phyloP scores from a whole-genome alignment of 2,113 vertebrate genomes.

The Podiceps cristatus region DNA sequence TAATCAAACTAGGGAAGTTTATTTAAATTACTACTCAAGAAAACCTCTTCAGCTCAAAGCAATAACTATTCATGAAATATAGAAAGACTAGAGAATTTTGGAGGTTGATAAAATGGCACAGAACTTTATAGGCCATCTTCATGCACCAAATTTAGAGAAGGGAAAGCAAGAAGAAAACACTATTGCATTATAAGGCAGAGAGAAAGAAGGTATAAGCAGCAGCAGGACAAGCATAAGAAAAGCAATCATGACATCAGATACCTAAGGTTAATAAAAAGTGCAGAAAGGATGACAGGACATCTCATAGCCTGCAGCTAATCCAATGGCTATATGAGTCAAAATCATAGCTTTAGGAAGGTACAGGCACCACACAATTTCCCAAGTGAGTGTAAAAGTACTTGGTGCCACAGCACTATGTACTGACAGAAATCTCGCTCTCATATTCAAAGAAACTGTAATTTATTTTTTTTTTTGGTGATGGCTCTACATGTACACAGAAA shows the following conservation, averaged over 20 bases:
- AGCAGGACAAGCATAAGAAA: neutral
- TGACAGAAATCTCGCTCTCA: neutral
- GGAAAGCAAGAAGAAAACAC: neutral
- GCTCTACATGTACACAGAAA: neutral
- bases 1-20: neutral
- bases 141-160: neutral
- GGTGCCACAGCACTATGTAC: neutral
- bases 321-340: neutral
- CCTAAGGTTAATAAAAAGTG: neutral
- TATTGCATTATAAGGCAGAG: neutral
- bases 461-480: neutral
- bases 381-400: neutral
- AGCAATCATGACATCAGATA: neutral
- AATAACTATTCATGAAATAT: neutral
- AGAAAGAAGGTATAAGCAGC: neutral
- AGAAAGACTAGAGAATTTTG: neutral
- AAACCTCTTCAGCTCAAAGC: neutral
- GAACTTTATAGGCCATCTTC: neutral
- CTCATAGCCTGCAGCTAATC: neutral
- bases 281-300: neutral
- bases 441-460: neutral
- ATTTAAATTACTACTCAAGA: neutral
- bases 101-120: neutral
- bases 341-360: neutral
- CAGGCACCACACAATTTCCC: neutral